Evolutionary conservation across 2,113 vertebrate genomes (phyloP), one percentile per base, ranked within the genome.

Genomic region (Melanerpes formicivorus): DNA sequence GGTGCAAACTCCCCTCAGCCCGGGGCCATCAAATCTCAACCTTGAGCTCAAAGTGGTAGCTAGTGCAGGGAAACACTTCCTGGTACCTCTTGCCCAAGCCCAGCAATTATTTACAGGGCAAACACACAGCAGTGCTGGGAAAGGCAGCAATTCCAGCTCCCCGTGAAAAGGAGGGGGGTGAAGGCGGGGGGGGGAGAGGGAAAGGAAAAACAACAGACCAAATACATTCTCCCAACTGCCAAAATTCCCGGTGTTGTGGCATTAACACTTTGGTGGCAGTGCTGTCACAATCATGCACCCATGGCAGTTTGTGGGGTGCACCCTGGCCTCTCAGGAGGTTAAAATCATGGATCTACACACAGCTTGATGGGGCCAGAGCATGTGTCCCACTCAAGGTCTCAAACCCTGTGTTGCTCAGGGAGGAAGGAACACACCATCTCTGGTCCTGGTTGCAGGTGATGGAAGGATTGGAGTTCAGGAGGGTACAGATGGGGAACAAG

Each of bases 301-400:
- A 6, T 23, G 26, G 30, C 42, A 1, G n/a, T 30, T 11, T 1
- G 63, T 0, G 2, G 8, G 34, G 14, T 18, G 9, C 21, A 16
- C 50, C 22, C 19, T 0, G 1, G 55, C 11, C 37, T 58, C 19
- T 1, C 2, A 48, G 8, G 44, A 52, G 55, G 29, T 63, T 40
- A n/a, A 50, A 92, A 58, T 48, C 5, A 4, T 7, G 5, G 46
- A 55, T 25, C 6, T 2, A 11, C 17, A 9, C 16, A 2, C 11
- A 72, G 46, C 27, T 48, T 1, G 4, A 2, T 0, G 23, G 18
- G 25, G 3, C 30, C 22, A 48, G n/a, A 30, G 30, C 7, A 13
- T 1, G 3, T 0, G 0, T 5, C 40, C 23, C 0, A 3, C 40
- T n/a, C 21, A 2, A 25, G 4, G 16, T 72, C 18, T 37, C 42